Conservation (phyloP, 2,113 vertebrate species). For the Uria lomvia region DNA sequence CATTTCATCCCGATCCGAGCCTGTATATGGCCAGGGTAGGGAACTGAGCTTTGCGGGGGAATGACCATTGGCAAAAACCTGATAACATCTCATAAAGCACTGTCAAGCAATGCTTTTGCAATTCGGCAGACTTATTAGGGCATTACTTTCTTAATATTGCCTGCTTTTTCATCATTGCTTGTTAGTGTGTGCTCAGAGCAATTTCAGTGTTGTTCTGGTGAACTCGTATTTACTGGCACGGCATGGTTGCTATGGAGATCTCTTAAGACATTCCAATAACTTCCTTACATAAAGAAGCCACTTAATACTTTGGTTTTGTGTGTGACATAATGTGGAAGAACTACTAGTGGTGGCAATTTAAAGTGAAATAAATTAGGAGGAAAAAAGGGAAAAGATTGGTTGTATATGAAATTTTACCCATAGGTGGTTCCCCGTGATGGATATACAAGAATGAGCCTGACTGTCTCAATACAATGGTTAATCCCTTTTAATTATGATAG, state of each 20-base stretch:
- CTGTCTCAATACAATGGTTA: not conserved
- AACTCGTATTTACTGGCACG: constrained; percentile 56
- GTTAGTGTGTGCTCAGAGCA: constrained; percentile 21
- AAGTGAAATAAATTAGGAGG: not conserved
- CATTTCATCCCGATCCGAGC: not conserved
- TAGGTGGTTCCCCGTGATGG: not conserved
- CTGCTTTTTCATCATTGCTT: not conserved
- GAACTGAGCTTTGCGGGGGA: not conserved
- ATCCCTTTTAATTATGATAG: not conserved
- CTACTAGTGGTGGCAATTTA: not conserved
- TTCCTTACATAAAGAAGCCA: constrained; percentile 44
- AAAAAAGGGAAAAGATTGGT: not conserved
- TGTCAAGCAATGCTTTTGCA: not conserved
- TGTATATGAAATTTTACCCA: not conserved
- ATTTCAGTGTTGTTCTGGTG: constrained; percentile 21
- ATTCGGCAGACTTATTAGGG: not conserved
- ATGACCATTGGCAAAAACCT: not conserved
- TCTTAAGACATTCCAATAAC: constrained; percentile 49
- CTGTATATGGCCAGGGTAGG: rapidly evolving
- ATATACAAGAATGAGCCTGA: not conserved
- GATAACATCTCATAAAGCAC: not conserved
- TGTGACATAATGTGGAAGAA: not conserved
- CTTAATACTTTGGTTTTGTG: not conserved
- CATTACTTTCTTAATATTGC: not conserved
- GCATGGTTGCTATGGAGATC: constrained; percentile 68